Evolutionary conservation across 2,888 invertebrate genomes (phyloP).

Genomic region (Oxycera nigricornis): DNA sequence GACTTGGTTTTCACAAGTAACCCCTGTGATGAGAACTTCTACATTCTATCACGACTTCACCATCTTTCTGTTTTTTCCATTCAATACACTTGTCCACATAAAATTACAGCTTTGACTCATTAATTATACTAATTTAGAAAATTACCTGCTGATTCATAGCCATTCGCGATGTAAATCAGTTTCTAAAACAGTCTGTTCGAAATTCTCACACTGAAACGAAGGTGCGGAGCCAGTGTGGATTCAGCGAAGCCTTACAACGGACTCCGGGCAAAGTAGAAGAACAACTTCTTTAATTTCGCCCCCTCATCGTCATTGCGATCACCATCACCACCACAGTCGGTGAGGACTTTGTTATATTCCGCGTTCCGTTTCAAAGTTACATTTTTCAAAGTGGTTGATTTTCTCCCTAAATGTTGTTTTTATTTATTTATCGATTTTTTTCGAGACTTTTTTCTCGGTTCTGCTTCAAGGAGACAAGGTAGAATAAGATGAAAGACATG

Average conservation of each 20-base stretch:
- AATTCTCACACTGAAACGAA: slow-evolving; percentile 2
- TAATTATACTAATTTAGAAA: slow-evolving; percentile 17
- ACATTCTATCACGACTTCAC: background rate
- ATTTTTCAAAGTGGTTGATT: slow-evolving; percentile 11
- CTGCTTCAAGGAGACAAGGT: no score
- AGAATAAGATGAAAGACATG: no score
- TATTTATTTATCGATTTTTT: no score
- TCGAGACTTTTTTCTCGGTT: no score
- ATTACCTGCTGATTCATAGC: slow-evolving; percentile 22
- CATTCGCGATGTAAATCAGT: slow-evolving; percentile 15
- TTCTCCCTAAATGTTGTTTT: background rate
- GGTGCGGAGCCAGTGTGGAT: background rate
- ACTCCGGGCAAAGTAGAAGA: background rate
- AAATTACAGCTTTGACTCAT: background rate
- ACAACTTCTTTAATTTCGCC: background rate
- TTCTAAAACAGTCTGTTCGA: background rate
- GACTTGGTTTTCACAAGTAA: no score
- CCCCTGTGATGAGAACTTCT: background rate
- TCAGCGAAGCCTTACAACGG: slow-evolving; percentile 5
- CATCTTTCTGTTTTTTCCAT: background rate
- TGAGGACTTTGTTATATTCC: background rate
- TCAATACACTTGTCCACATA: background rate
- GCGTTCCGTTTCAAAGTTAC: slow-evolving; percentile 17
- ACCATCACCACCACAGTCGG: background rate
- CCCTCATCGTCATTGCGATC: background rate